Evolutionary conservation across 1,140 invertebrate species (phyloP), one percentile per base, ranked within the genome.

Genomic region (Melanaphis sacchari): DNA sequence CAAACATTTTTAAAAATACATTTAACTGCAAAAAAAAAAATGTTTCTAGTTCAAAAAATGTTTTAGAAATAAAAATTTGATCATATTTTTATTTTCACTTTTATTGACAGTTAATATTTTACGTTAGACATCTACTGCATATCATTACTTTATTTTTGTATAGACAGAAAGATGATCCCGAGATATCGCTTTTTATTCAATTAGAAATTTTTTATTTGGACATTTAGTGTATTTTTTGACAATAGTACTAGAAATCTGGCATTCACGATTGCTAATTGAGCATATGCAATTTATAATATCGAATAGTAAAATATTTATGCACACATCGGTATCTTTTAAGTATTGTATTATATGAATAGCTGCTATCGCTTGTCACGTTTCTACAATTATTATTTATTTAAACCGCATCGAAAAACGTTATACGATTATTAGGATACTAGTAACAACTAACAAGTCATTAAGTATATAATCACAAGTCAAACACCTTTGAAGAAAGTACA

Each of bases 331-430:
- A 36, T 88, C 7, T 49, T 88, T 24, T 31, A 43, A 54, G 40
- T 24, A 90, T 54, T n/a, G 38, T 52, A 52, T n/a, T 88, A 31
- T 22, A 26, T 4, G 38, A 54, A 43, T 36, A 59, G 8, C 18
- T 66, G n/a, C 3, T 90, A 41, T 46, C 41, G 38, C 41, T 91
- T 81, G 59, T 91, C 54, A 91, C 41, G 59, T 91, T 91, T 91
- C 90, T 76, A 91, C 90, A 81, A 81, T 91, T 81, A 81, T 91
- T 81, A 91, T 91, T 46, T 31, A 26, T 52, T 91, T 91, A 76
- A 66, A 91, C 90, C 66, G 46, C 41, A 36, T 81, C 90, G 41
- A 91, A 38, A 43, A 91, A 2, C 9, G 41, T 91, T 91, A 91
- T 81, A 81, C 54, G 36, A 91, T 81, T 91, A 91, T 36, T 31